Conservation (phyloP, 1,140 invertebrate genomes). For the Procambarus clarkii region DNA sequence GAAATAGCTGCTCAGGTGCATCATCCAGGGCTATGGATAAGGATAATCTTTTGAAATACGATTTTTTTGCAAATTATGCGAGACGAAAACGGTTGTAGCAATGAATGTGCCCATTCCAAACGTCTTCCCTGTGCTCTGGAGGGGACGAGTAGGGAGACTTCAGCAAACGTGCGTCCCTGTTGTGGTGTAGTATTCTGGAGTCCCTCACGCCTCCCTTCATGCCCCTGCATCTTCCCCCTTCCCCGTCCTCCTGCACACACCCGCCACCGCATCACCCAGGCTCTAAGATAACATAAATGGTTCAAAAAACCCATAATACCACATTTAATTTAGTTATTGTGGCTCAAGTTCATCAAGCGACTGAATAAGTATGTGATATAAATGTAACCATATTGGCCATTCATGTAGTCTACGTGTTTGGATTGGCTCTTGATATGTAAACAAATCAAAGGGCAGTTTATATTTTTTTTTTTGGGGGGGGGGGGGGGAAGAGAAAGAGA, state of each 20-base stretch:
- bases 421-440: too few relatives aligned
- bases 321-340: constrained; percentile 30
- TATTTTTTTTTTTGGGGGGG: too few relatives aligned
- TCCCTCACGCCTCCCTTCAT: too few relatives aligned
- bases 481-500: too few relatives aligned
- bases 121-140: constrained; percentile 66
- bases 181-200: too few relatives aligned
- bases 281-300: not conserved
- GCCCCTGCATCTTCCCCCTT: constrained; percentile 1
- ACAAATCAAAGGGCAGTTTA: too few relatives aligned
- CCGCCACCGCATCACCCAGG: constrained; percentile 19
- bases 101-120: constrained; percentile 67
- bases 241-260: constrained; percentile 33
- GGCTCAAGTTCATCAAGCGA: constrained; percentile 49
- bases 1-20: too few relatives aligned
- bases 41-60: constrained; percentile 18
- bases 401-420: too few relatives aligned
- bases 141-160: constrained; percentile 52
- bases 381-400: too few relatives aligned
- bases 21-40: constrained; percentile 41
- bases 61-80: not conserved
- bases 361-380: constrained; percentile 33
- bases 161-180: not conserved
- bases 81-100: constrained; percentile 33
- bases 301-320: not conserved